Evolutionary conservation across 2,113 vertebrate species (phyloP).

Genomic region (Bathybates hornii): DNA sequence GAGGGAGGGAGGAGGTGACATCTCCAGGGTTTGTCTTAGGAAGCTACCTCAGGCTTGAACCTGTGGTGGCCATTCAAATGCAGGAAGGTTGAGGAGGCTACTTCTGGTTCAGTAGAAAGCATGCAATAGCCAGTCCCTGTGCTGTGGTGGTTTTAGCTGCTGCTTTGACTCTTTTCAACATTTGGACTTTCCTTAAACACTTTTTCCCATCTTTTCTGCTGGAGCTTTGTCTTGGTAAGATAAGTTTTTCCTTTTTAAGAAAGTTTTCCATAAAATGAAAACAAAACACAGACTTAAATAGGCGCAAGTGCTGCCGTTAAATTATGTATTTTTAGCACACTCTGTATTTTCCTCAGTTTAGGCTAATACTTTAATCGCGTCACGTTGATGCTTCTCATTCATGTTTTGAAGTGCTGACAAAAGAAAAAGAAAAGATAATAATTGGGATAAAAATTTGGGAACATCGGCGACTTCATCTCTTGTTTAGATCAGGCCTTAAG

Average conservation of each 20-base stretch:
- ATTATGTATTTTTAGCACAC: not conserved
- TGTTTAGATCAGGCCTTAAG: slow-evolving; percentile 39
- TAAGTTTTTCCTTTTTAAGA: not conserved
- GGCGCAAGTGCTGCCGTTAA: not conserved
- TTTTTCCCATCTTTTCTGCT: not conserved
- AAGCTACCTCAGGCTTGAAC: slow-evolving; percentile 70
- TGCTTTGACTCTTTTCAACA: slow-evolving; percentile 15
- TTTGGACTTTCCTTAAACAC: slow-evolving; percentile 50
- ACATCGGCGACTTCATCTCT: slow-evolving; percentile 12
- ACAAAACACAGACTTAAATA: not conserved
- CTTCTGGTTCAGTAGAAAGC: slow-evolving; percentile 48
- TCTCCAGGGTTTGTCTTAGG: slow-evolving; percentile 63
- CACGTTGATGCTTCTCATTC: not conserved
- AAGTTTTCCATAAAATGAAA: not conserved
- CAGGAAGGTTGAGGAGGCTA: slow-evolving; percentile 47
- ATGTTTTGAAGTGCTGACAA: not conserved
- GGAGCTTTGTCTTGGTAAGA: slow-evolving; percentile 56
- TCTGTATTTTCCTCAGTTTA: not conserved
- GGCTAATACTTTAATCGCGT: not conserved
- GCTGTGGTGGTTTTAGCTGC: slow-evolving; percentile 40
- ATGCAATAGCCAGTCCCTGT: slow-evolving; percentile 48
- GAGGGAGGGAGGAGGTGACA: slow-evolving; percentile 61
- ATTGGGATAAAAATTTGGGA: slow-evolving; percentile 3
- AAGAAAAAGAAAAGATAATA: slow-evolving; percentile 18
- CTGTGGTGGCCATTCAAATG: slow-evolving; percentile 58